phyloP scores from a whole-genome alignment of 2,888 invertebrate genomes.

The Ormyrus pomaceus region DNA sequence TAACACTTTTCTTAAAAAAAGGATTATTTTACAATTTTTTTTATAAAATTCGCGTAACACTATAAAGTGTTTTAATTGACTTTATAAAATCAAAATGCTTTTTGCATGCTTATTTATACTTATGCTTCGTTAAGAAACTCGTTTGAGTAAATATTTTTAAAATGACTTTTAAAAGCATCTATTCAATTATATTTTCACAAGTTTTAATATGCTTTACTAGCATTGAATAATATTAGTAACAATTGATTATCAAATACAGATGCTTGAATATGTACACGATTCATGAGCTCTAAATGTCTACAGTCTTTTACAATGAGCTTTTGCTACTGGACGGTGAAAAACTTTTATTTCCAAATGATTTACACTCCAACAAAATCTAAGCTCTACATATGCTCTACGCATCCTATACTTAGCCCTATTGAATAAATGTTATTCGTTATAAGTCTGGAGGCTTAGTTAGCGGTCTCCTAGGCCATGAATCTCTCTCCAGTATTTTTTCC shows the following conservation, averaged over 20 bases:
- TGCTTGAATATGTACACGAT: slow-evolving; percentile 24
- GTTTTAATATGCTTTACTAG: neutral
- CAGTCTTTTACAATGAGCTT: slow-evolving; percentile 26
- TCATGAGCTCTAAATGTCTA: slow-evolving; percentile 12
- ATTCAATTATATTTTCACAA: slow-evolving; percentile 1
- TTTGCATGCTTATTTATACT: slow-evolving; percentile 1
- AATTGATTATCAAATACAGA: slow-evolving; percentile 24
- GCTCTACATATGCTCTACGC: slow-evolving; percentile 26
- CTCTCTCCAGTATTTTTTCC: slow-evolving; percentile 75
- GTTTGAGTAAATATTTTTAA: slow-evolving; percentile 8
- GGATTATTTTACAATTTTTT: no score
- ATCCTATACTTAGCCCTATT: slow-evolving; percentile 32
- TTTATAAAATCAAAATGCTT: slow-evolving; percentile 15
- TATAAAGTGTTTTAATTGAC: slow-evolving; percentile 29
- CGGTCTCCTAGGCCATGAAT: slow-evolving; percentile 78
- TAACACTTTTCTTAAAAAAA: neutral
- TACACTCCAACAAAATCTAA: slow-evolving; percentile 42
- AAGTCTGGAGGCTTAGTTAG: slow-evolving; percentile 60
- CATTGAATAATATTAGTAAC: slow-evolving; percentile 16
- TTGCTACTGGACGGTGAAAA: slow-evolving; percentile 50
- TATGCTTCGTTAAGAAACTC: neutral
- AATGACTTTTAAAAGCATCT: slow-evolving; percentile 7
- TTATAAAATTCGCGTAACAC: neutral
- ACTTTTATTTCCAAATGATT: slow-evolving; percentile 30
- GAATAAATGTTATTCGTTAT: slow-evolving; percentile 45